phyloP scores from a whole-genome alignment of 2,888 invertebrate species.

The Hyposoter didymator region DNA sequence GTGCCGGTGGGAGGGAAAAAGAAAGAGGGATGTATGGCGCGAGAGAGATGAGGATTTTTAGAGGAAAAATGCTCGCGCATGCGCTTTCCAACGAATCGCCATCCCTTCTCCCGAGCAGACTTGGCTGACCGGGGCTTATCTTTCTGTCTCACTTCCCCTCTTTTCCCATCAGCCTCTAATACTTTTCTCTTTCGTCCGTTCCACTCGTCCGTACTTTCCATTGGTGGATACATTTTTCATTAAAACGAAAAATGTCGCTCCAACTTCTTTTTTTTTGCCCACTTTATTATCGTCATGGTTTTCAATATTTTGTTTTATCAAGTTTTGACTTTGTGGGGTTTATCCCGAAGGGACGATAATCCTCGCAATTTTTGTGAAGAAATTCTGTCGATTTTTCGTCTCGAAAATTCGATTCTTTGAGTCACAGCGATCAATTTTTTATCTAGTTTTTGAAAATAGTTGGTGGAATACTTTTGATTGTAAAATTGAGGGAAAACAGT shows the following conservation, averaged over 20 bases:
- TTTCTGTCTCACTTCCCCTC: conserved; percentile 58
- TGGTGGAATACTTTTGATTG: background rate
- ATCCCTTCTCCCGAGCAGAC: conserved; percentile 50
- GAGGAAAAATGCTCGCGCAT: conserved; percentile 61
- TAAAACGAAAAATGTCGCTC: conserved; percentile 30
- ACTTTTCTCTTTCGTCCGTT: conserved; percentile 46
- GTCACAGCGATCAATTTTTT: background rate
- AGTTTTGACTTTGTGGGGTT: background rate
- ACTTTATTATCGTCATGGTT: conserved; percentile 23
- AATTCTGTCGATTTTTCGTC: background rate
- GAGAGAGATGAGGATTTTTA: conserved; percentile 58
- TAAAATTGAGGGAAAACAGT: background rate
- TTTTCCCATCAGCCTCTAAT: conserved; percentile 6
- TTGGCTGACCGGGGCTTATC: conserved; percentile 68
- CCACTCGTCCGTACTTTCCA: conserved; percentile 57
- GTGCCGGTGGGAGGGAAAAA: conserved; percentile 44
- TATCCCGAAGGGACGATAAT: background rate
- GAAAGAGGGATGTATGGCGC: conserved; percentile 48
- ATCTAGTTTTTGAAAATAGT: background rate
- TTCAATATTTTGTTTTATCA: conserved; percentile 20
- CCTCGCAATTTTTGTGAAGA: too few species aligned
- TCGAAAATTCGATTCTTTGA: background rate
- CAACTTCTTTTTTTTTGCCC: conserved; percentile 11
- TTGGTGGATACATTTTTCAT: conserved; percentile 53
- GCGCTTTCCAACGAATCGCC: conserved; percentile 59